Evolutionary conservation across 2,113 vertebrate genomes (phyloP).

Genomic region (Edolisoma coerulescens): DNA sequence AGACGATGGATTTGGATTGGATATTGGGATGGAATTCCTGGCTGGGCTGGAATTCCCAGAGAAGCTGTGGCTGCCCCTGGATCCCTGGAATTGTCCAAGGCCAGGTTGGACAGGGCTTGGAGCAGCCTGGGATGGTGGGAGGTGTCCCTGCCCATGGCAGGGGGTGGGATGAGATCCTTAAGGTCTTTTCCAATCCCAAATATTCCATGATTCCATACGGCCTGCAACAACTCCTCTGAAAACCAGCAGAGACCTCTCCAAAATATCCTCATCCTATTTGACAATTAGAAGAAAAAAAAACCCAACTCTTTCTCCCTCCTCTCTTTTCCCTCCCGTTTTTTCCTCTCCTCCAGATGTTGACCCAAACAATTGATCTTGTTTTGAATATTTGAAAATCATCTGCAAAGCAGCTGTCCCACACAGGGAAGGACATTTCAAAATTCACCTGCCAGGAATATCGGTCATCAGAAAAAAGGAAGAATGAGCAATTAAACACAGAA

Average conservation of each 20-base stretch:
- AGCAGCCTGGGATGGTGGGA: background rate
- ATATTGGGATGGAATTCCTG: background rate
- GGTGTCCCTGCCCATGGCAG: background rate
- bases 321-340: background rate
- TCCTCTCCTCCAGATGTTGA: background rate
- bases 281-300: background rate
- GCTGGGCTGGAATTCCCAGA: background rate
- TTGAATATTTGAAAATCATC: background rate
- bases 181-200: background rate
- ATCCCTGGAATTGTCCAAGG: background rate
- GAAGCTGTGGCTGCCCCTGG: background rate
- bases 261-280: background rate
- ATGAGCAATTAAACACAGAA: fast-evolving
- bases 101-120: background rate
- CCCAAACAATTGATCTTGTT: background rate
- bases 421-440: background rate
- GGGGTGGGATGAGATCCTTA: background rate
- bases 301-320: fast-evolving
- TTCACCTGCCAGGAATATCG: background rate
- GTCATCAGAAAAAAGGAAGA: background rate
- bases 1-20: background rate
- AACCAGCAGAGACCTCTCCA: background rate
- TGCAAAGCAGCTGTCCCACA: background rate
- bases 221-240: background rate
- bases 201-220: too few species aligned